These are phyloP conservation scores for Heliconius himera DNA, from an alignment of 1,140 invertebrate species.

Conservation along the genomic window DNA sequence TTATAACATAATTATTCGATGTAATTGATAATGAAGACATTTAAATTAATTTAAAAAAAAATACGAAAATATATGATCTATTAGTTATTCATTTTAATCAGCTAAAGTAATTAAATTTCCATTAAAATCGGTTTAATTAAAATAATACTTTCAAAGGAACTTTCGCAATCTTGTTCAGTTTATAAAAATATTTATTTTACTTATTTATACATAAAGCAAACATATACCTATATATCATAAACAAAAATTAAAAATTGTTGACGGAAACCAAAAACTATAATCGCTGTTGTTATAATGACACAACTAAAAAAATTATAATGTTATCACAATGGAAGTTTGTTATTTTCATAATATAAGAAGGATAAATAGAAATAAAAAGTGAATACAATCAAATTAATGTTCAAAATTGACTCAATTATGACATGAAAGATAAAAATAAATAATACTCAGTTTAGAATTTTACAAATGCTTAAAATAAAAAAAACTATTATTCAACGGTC, in stretches of 20 bases:
- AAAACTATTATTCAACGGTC: too few relatives aligned
- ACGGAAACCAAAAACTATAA: too few relatives aligned
- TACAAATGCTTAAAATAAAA: too few relatives aligned
- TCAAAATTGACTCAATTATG: too few relatives aligned
- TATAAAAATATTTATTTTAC: background rate
- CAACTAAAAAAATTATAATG: too few relatives aligned
- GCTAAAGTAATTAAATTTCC: background rate
- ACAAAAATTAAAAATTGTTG: too few relatives aligned
- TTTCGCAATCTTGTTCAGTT: background rate
- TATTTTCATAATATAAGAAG: background rate
- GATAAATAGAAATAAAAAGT: background rate
- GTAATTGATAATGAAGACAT: conserved; percentile 2
- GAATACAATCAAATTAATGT: too few relatives aligned
- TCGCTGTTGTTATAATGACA: too few relatives aligned
- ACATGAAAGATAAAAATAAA: too few relatives aligned
- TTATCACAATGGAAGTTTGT: too few relatives aligned
- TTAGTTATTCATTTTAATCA: background rate
- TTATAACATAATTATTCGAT: background rate
- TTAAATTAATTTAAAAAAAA: conserved; percentile 27
- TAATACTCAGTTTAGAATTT: too few relatives aligned
- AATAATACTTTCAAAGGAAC: conserved; percentile 10
- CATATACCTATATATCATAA: background rate
- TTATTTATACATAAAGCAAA: background rate
- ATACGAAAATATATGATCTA: background rate
- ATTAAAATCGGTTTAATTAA: background rate